Evolutionary conservation across 2,888 invertebrate genomes (phyloP).

Genomic region (Cryptophagus acutangulus): DNA sequence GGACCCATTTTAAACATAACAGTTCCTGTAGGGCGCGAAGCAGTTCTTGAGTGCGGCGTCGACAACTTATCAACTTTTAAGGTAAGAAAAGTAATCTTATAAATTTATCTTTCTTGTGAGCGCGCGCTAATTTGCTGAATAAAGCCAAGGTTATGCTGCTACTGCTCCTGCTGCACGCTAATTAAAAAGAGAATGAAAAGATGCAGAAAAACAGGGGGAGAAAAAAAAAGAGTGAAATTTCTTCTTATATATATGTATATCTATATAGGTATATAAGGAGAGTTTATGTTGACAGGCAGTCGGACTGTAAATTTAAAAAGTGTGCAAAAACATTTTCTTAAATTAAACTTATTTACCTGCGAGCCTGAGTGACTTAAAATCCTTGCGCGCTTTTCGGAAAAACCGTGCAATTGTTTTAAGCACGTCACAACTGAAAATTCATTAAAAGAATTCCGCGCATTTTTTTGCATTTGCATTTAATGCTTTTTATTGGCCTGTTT

Average conservation of each 20-base stretch:
- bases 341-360: constrained; percentile 42
- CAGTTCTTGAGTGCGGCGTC: constrained; percentile 72
- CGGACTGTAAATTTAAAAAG: constrained; percentile 37
- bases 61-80: constrained; percentile 76
- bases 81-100: constrained; percentile 51
- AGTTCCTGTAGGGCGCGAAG: constrained; percentile 76
- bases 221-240: constrained; percentile 8
- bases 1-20: constrained; percentile 78
- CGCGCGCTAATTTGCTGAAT: constrained; percentile 25
- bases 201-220: constrained; percentile 12
- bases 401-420: constrained; percentile 13
- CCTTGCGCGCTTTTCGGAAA: constrained; percentile 4
- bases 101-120: constrained; percentile 28
- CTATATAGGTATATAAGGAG: too few species aligned
- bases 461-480: too few species aligned
- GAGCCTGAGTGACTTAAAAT: constrained; percentile 24
- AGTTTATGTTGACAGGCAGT: constrained; percentile 32
- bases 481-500: too few species aligned
- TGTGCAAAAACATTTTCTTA: constrained; percentile 35
- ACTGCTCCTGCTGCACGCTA: background rate
- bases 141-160: constrained; percentile 6
- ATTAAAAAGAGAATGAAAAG: constrained; percentile 7
- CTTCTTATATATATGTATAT: too few species aligned
- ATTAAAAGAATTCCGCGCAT: constrained; percentile 8
- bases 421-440: constrained; percentile 7